Evolutionary conservation across 2,113 vertebrate genomes (phyloP), one percentile per base, ranked within the genome.

Genomic region (Acrocephalus kingi): DNA sequence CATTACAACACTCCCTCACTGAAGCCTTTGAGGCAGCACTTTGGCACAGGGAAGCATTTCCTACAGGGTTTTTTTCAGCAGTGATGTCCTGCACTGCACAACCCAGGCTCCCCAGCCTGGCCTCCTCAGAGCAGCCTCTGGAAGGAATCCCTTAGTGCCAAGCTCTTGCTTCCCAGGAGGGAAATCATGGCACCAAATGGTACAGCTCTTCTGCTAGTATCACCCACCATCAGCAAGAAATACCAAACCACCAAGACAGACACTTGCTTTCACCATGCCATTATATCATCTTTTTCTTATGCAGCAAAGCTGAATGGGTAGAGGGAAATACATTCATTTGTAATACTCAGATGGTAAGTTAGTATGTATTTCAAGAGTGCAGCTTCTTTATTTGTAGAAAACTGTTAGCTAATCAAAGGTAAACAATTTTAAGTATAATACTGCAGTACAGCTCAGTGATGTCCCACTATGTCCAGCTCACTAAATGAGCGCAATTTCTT

Each of bases 81-180:
- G 24, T 2, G 1, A 46, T 18, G 18, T 9, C 22, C 18, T 49
- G 52, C 62, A 64, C 35, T 15, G 54, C 54, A 25, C 14, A 66
- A 43, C n/a, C 22, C 59, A 41, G 24, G 45, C 37, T 89, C 35
- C 27, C 12, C 76, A 27, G 55, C 2, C 64, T 41, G 30, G 8
- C 13, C 27, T 28, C 51, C 30, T 35, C 30, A 21, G 7, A 54
- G 71, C 1, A 59, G 7, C 20, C 31, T 46, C 31, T 0, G 0
- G 49, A 81, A 63, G 12, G 45, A 18, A 67, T 33, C 14, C 78
- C 23, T 16, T 8, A 37, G 16, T 14, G 39, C 39, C 71, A 58
- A 48, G 33, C 21, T 74, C 48, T 19, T 11, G 3, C 33, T 63
- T 59, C 35, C 52, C 30, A 55, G 35, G 10, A 71, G 28, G 23